Conservation (phyloP, 2,888 invertebrate species). For the Cheilosia urbana region DNA sequence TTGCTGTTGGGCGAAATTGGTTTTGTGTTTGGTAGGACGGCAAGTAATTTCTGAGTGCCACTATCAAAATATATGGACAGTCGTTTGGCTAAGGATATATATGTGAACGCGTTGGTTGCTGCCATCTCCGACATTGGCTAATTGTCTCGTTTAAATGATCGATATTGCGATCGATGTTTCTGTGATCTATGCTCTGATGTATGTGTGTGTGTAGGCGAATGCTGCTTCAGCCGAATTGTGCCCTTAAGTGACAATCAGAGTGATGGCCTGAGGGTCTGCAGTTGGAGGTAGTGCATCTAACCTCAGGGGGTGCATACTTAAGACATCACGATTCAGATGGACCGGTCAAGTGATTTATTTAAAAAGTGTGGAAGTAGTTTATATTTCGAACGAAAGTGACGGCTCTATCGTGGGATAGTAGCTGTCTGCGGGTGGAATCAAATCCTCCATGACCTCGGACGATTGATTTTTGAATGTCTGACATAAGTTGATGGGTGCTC, state of each 20-base stretch:
- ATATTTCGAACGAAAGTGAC: constrained; percentile 7
- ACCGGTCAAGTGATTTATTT: constrained; percentile 38
- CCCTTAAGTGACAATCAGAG: constrained; percentile 47
- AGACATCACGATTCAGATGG: constrained; percentile 8
- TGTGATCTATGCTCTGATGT: constrained; percentile 50
- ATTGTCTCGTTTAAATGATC: constrained; percentile 69
- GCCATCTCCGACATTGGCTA: constrained; percentile 59
- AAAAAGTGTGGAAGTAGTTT: constrained; percentile 41
- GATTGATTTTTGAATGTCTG: no score
- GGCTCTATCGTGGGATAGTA: constrained; percentile 30
- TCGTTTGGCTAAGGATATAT: constrained; percentile 55
- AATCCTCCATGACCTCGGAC: no score
- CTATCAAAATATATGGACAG: constrained; percentile 70
- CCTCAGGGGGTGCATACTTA: constrained; percentile 2
- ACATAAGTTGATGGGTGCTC: no score
- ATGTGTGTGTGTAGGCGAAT: not conserved
- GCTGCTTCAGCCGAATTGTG: not conserved
- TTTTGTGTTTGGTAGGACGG: constrained; percentile 52
- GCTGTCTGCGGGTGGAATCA: no score
- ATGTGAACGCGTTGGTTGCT: constrained; percentile 12
- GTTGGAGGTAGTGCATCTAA: not conserved
- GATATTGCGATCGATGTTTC: constrained; percentile 45
- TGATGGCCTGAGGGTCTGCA: constrained; percentile 20
- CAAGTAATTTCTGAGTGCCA: constrained; percentile 56
- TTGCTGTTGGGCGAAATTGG: constrained; percentile 73